Conservation (phyloP, 2,888 invertebrate species). For the Drosophila tanythrix region DNA sequence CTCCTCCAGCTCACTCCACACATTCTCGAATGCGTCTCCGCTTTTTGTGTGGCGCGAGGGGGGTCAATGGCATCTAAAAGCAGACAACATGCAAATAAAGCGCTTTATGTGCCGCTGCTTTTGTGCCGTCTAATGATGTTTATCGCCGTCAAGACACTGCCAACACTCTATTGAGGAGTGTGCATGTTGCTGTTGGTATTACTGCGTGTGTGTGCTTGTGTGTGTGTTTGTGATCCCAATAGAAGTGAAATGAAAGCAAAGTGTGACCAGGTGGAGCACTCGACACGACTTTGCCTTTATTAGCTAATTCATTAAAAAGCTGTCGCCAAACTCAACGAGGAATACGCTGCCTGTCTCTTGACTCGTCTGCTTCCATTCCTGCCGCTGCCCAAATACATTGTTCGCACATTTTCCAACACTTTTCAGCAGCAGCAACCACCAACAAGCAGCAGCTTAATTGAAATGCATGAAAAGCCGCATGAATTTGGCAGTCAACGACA, state of each 20-base stretch:
- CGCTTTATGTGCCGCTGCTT: constrained; percentile 64
- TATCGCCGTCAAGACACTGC: constrained; percentile 68
- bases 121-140: constrained; percentile 74
- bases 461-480: constrained; percentile 79
- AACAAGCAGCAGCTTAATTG: constrained; percentile 68
- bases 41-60: constrained; percentile 14
- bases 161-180: constrained; percentile 42
- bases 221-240: constrained; percentile 27
- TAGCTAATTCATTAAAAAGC: constrained; percentile 78
- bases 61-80: constrained; percentile 75
- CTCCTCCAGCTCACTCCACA: neutral
- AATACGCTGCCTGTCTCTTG: constrained; percentile 1
- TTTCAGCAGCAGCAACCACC: constrained; percentile 48
- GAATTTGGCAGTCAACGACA: constrained; percentile 75
- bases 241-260: constrained; percentile 36
- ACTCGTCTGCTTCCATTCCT: neutral
- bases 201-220: constrained; percentile 1
- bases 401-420: constrained; percentile 67
- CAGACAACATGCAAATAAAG: constrained; percentile 79
- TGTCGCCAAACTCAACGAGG: constrained; percentile 40
- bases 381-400: constrained; percentile 37
- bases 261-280: constrained; percentile 50
- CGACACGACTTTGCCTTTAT: constrained; percentile 52
- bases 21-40: constrained; percentile 3
- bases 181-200: neutral